Conservation (phyloP, 2,888 invertebrate genomes). For the Ferdinandea cuprea region DNA sequence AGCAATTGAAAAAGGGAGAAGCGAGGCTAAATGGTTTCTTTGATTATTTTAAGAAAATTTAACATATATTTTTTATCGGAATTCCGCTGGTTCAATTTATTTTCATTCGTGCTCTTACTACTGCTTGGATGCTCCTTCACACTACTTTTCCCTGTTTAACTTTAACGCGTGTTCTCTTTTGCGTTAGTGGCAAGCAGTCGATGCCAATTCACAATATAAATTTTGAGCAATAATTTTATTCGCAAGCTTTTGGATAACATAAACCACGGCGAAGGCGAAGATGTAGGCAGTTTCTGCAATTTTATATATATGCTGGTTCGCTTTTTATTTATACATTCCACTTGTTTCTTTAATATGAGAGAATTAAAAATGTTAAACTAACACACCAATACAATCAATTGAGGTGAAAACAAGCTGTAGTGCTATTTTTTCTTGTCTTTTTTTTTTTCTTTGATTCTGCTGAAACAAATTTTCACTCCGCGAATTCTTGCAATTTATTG, state of each 20-base stretch:
- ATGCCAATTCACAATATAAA: constrained; percentile 3
- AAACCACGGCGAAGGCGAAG: not conserved
- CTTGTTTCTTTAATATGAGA: constrained; percentile 25
- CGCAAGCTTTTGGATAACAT: constrained; percentile 32
- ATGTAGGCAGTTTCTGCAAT: constrained; percentile 24
- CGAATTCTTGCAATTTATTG: constrained; percentile 63
- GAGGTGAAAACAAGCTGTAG: constrained; percentile 58
- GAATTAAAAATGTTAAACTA: constrained; percentile 35
- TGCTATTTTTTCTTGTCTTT: constrained; percentile 48
- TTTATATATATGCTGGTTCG: constrained; percentile 57
- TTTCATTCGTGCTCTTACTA: not conserved
- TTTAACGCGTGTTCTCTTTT: constrained; percentile 29
- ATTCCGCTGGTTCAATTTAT: constrained; percentile 21
- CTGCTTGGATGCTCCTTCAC: constrained; percentile 6
- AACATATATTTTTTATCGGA: constrained; percentile 32
- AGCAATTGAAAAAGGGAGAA: constrained; percentile 17
- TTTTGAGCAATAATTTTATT: constrained; percentile 28
- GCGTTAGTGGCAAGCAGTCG: constrained; percentile 18
- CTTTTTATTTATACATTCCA: constrained; percentile 50
- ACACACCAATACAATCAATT: constrained; percentile 48
- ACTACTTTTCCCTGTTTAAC: constrained; percentile 2
- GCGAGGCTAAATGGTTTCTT: constrained; percentile 14
- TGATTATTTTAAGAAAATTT: constrained; percentile 24
- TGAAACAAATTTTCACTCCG: constrained; percentile 66
- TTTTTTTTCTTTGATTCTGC: constrained; percentile 39